phyloP scores from a whole-genome alignment of 2,888 invertebrate genomes.

The Melipona beecheii region DNA sequence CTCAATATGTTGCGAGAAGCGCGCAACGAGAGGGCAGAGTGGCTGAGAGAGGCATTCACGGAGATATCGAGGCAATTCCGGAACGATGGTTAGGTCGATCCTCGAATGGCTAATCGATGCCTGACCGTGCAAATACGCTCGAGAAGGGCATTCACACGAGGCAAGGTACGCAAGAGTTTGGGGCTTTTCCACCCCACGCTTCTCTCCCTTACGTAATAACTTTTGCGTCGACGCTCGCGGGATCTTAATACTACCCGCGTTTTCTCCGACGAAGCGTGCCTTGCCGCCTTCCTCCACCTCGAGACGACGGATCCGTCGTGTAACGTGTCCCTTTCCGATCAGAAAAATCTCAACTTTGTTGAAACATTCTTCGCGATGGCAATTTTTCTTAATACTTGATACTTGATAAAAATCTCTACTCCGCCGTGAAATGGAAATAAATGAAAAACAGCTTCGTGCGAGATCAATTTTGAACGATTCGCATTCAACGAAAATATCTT shows the following conservation, averaged over 20 bases:
- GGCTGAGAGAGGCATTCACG: conserved; percentile 48
- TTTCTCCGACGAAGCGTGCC: background rate
- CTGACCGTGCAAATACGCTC: conserved; percentile 64
- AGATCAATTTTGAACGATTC: no score
- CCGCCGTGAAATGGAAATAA: no score
- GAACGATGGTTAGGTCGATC: conserved; percentile 62
- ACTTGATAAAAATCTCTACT: no score
- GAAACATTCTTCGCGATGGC: no score
- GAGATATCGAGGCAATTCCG: conserved; percentile 65
- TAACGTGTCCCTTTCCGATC: no score
- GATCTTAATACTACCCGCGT: conserved; percentile 36
- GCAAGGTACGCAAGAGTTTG: conserved; percentile 43
- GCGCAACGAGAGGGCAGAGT: conserved; percentile 27
- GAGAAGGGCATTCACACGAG: conserved; percentile 56
- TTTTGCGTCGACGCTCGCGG: conserved; percentile 64
- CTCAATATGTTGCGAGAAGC: conserved; percentile 60
- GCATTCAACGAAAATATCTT: no score
- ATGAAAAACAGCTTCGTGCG: no score
- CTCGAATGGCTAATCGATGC: conserved; percentile 72
- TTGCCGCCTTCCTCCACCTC: background rate
- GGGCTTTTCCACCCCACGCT: conserved; percentile 47
- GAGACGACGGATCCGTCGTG: background rate
- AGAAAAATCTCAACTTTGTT: no score
- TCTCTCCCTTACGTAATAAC: conserved; percentile 57
- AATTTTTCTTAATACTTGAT: no score